phyloP scores from a whole-genome alignment of 2,888 invertebrate species.

The Scelioninae gen. 2 region DNA sequence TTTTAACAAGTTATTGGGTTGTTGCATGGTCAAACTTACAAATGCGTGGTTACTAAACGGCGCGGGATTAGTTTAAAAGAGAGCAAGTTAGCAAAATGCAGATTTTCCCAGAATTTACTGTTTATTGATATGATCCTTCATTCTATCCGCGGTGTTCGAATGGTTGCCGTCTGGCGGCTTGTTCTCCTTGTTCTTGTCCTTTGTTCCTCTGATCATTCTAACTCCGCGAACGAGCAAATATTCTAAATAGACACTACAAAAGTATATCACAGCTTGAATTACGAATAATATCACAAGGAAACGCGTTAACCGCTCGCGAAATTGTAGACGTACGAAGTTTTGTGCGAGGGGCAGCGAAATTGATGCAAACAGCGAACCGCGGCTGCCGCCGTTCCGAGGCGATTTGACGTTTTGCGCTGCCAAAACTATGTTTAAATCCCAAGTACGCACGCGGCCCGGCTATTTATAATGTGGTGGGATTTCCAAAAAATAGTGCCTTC shows the following conservation, averaged over 20 bases:
- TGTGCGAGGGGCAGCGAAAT: slow-evolving; percentile 2
- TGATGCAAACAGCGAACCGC: slow-evolving; percentile 64
- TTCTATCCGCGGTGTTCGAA: slow-evolving; percentile 33
- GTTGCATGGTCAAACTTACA: too few relatives aligned
- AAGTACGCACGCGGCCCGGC: slow-evolving; percentile 69
- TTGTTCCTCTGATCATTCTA: slow-evolving; percentile 60
- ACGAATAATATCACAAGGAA: slow-evolving; percentile 31
- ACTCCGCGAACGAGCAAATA: slow-evolving; percentile 15
- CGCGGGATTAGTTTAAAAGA: too few relatives aligned
- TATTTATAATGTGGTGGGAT: slow-evolving; percentile 71
- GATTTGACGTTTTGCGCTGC: slow-evolving; percentile 74
- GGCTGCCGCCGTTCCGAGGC: slow-evolving; percentile 70
- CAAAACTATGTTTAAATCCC: slow-evolving; percentile 75
- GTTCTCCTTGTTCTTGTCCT: slow-evolving; percentile 65
- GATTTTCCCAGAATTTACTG: slow-evolving; percentile 44
- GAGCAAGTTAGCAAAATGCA: too few relatives aligned
- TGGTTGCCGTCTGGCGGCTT: slow-evolving; percentile 62
- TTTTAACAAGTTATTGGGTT: too few relatives aligned
- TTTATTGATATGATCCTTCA: slow-evolving; percentile 66
- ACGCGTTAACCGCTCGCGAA: slow-evolving; percentile 1
- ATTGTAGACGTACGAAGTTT: neutral
- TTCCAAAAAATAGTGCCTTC: slow-evolving; percentile 65
- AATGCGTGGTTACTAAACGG: too few relatives aligned
- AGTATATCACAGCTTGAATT: slow-evolving; percentile 36
- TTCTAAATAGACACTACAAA: slow-evolving; percentile 35